Base-by-base conservation (phyloP, 2,113 vertebrate genomes). In the Serilophus lunatus region DNA sequence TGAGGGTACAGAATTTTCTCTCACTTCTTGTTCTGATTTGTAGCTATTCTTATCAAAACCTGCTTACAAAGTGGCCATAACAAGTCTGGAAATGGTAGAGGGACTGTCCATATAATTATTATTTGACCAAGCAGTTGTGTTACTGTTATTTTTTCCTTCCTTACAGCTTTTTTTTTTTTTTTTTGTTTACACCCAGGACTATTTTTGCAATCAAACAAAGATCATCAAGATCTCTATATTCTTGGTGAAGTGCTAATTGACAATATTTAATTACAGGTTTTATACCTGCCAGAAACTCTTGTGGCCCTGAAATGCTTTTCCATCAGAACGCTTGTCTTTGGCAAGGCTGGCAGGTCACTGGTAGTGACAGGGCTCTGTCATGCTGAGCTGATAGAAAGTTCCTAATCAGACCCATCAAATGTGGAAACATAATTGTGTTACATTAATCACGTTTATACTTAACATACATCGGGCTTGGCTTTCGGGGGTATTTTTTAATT, bases 401-500 rank as follows among this genome's bases (percentile, higher is more conserved):
- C 85, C 70, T 93, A 92, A 96, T 96, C 95, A 94, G 95, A 76
- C 96, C 81, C 77, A 93, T 97, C 97, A 97, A 82, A 98, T 45
- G 96, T 90, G 91, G 88, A 96, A 86, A 96, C 82, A 93, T 96
- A 96, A 98, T 95, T 95, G 87, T 64, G 38, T 56, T 77, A 69
- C 96, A 98, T 99, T 99, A 98, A 99, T 99, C 98, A 98, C 96
- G 82, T 96, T 96, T 97, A 86, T 97, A 95, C 92, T 96, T 97
- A 97, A 97, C 94, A 98, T 93, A 97, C 96, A 96, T 84, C 97
- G 97, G 96, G 95, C 97, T 95, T 97, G 98, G 96, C 97, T 98
- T 98, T 98, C 94, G 77, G 93, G 95, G 96, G 95, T 98, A 96
- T 97, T 98, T n/a, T 98, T 98, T 98, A 99, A 99, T 98, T 99